Evolutionary conservation across 1,140 invertebrate species (phyloP).

Genomic region (Drosophila mojavensis): DNA sequence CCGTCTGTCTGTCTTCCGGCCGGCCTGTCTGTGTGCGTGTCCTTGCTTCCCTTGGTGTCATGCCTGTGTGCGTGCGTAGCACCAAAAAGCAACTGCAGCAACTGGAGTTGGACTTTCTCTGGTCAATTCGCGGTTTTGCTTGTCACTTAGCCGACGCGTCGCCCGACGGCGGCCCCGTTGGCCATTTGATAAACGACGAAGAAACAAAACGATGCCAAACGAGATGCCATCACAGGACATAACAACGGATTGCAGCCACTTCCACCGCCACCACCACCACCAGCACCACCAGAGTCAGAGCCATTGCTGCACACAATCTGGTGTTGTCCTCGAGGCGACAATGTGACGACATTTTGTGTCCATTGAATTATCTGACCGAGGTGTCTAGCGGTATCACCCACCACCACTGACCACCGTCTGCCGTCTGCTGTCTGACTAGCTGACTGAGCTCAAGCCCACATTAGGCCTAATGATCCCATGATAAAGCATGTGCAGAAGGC

Average conservation of each 20-base stretch:
- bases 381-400: conserved; percentile 32
- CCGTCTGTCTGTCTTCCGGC: background rate
- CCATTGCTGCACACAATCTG: conserved; percentile 1
- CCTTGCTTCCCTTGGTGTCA: background rate
- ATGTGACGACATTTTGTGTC: conserved; percentile 75
- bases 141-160: conserved; percentile 77
- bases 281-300: too few species aligned
- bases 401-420: conserved; percentile 17
- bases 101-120: conserved; percentile 73
- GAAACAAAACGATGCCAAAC: conserved; percentile 65
- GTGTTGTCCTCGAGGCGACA: conserved; percentile 55
- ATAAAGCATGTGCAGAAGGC: conserved; percentile 20
- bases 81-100: conserved; percentile 47
- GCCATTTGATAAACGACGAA: conserved; percentile 79
- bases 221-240: conserved; percentile 48
- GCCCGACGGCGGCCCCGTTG: conserved; percentile 66
- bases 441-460: conserved; percentile 1
- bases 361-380: conserved; percentile 54
- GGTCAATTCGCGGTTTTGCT: conserved; percentile 84
- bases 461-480: conserved; percentile 24
- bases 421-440: conserved; percentile 1
- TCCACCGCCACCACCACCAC: too few species aligned
- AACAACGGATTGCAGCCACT: conserved; percentile 20
- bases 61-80: conserved; percentile 31
- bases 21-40: conserved; percentile 1